Base-by-base conservation (phyloP, 2,888 invertebrate genomes). In the Bellardia bayeri region DNA sequence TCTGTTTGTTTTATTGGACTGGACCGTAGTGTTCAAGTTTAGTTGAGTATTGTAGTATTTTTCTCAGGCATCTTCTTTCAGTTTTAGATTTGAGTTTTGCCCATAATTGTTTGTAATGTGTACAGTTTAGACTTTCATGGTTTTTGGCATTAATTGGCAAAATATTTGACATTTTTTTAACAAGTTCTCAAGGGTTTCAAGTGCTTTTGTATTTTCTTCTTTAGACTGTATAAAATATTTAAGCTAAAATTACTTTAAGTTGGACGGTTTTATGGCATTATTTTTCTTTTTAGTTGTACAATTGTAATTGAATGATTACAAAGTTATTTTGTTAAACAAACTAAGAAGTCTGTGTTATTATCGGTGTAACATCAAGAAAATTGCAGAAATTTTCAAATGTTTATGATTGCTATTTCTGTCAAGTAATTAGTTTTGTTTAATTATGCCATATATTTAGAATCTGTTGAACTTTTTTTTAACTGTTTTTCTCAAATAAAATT, bases 81-180 rank as follows among this genome's bases (percentile, higher is more conserved):
- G 69, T 14, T 69, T 69, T 37, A 5, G 30, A 42, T 63, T 54
- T 69, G 7, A 16, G 30, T 69, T 85, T 71, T 23, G 23, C 40
- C 74, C 80, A 76, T 87, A 85, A 87, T 85, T 87, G 75, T 79
- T 82, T 79, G 58, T 85, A 87, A 79, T 82, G 42, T 75, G 79
- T 79, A 64, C 40, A 82, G 56, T 82, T 85, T 58, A 64, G 82
- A 71, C 66, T 79, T 85, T 87, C 68, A 87, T 85, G 51, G 85
- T 78, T 87, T 87, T 85, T 87, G 87, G 68, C 87, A 87, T 85
- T 87, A 87, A 87, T 85, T 85, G 87, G 85, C 87, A 82, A 82
- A 87, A 85, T 82, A 75, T 79, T 87, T 87, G 85, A 85, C 87
- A 87, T 85, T 82, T 78, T 74, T 81, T 40, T 75, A 79, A 75